Evolutionary conservation across 2,113 vertebrate genomes (phyloP).

Genomic region (Anser brachyrhynchus): DNA sequence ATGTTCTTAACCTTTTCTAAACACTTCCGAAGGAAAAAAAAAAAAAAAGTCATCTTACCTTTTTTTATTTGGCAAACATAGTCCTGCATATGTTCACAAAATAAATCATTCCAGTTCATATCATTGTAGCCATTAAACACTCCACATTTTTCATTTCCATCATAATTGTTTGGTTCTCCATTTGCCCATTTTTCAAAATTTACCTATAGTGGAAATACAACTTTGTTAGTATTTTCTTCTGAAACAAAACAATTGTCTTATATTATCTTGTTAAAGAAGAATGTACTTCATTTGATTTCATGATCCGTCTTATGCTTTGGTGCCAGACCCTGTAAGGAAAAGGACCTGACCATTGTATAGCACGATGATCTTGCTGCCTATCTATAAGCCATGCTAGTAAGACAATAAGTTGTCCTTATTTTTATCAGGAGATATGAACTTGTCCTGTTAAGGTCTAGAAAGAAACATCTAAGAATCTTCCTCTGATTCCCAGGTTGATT

Average conservation of each 20-base stretch:
- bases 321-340: not conserved
- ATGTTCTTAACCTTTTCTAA: not conserved
- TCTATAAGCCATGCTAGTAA: not conserved
- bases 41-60: slow-evolving; percentile 75
- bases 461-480: not conserved
- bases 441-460: not conserved
- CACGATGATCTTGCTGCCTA: not conserved
- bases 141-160: slow-evolving; percentile 85
- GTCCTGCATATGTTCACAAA: slow-evolving; percentile 82
- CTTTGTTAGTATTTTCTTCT: not conserved
- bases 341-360: not conserved
- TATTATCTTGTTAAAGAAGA: not conserved
- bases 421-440: not conserved
- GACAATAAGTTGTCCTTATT: not conserved
- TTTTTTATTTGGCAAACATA: slow-evolving; percentile 91
- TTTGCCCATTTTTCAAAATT: slow-evolving; percentile 83
- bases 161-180: slow-evolving; percentile 93
- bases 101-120: slow-evolving; percentile 87
- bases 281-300: not conserved
- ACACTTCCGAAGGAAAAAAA: not conserved
- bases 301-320: not conserved
- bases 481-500: not conserved
- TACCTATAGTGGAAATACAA: slow-evolving; percentile 73
- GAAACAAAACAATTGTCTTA: not conserved
- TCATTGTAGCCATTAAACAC: slow-evolving; percentile 72